These are phyloP conservation scores for Clivina fossor DNA, from an alignment of 2,888 invertebrate species.

Conservation along the genomic window DNA sequence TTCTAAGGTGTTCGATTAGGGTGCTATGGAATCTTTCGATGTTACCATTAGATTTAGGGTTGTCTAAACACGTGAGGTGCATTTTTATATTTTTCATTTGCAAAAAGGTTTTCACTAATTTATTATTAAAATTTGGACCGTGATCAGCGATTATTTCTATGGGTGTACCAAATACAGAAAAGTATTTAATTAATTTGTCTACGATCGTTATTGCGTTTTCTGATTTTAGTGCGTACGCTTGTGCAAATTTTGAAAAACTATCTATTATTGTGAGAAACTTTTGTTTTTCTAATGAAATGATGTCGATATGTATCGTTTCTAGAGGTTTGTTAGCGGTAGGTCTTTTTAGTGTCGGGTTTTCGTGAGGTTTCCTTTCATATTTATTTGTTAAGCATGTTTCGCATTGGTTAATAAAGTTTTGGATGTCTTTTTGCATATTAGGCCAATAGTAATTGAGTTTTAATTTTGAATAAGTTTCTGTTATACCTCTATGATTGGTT, in stretches of 20 bases:
- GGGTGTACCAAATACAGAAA: no score
- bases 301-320: conserved; percentile 37
- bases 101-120: no score
- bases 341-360: conserved; percentile 33
- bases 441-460: conserved; percentile 20
- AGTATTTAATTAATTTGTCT: no score
- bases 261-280: conserved; percentile 38
- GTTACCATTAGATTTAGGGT: no score
- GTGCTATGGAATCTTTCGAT: no score
- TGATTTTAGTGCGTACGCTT: no score
- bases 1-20: no score
- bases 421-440: conserved; percentile 16
- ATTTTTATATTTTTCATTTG: no score
- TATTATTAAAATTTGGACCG: no score
- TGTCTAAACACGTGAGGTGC: no score
- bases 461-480: conserved; percentile 6
- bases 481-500: conserved; percentile 22
- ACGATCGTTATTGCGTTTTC: no score
- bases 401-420: conserved; percentile 19
- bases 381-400: conserved; percentile 26
- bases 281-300: conserved; percentile 34
- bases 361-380: conserved; percentile 32
- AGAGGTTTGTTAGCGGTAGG: conserved; percentile 37
- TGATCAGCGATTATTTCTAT: no score
- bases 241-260: conserved; percentile 38